phyloP scores from a whole-genome alignment of 2,797 vertebrate species.

The Notoglanidium macrostoma region DNA sequence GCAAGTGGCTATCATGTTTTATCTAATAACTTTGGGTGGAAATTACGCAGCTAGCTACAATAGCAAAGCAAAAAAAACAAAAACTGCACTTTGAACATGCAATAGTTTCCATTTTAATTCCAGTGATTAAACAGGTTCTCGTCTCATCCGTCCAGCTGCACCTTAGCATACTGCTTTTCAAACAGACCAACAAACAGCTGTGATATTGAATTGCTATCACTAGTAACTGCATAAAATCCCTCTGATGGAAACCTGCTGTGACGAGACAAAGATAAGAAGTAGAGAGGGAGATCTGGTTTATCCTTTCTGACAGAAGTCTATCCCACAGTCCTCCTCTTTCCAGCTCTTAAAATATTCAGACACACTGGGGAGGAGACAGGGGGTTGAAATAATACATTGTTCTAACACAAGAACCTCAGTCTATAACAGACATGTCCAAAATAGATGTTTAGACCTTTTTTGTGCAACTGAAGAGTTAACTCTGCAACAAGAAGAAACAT shows the following conservation, averaged over 20 bases:
- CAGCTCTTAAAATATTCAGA: slow-evolving; percentile 50
- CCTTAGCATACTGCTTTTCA: not conserved
- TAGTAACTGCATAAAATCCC: not conserved
- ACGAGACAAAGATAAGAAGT: slow-evolving; percentile 15
- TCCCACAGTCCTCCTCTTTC: slow-evolving; percentile 29
- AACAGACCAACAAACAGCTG: not conserved
- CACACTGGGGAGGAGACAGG: not conserved
- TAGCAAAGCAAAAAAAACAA: not conserved
- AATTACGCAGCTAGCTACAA: not conserved
- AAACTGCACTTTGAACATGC: not conserved
- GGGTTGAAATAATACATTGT: not conserved
- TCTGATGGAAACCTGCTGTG: not conserved
- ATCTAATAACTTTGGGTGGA: not conserved
- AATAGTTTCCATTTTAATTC: not conserved
- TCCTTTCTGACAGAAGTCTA: slow-evolving; percentile 43
- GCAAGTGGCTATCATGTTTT: not conserved
- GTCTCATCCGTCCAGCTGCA: not conserved
- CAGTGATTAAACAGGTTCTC: not conserved
- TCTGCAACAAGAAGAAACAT: too few relatives aligned
- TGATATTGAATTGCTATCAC: not conserved
- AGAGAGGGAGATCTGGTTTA: not conserved
- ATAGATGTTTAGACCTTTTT: not conserved
- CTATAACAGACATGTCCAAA: not conserved
- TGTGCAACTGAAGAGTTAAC: not conserved
- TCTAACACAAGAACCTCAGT: not conserved